phyloP scores from a whole-genome alignment of 2,113 vertebrate genomes.

The Campylomormyrus numenius region DNA sequence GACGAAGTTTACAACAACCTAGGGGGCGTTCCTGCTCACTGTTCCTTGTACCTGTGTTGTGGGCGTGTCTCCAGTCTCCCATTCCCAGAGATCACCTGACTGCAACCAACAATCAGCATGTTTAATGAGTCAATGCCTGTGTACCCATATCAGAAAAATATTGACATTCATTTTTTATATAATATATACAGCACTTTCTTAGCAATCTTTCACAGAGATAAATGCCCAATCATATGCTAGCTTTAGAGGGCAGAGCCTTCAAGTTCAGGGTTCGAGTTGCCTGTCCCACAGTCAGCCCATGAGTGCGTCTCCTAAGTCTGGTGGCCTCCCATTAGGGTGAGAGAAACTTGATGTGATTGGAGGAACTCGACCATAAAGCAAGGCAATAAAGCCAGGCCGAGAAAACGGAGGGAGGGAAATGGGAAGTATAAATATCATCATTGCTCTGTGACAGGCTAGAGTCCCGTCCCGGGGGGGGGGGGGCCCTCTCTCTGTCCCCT shows the following conservation, averaged over 20 bases:
- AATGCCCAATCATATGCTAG: not conserved
- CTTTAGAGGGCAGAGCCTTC: not conserved
- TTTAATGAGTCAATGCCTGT: not conserved
- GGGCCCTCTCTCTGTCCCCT: not conserved
- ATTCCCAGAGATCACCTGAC: not conserved
- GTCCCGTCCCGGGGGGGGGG: not conserved
- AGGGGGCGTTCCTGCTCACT: not conserved
- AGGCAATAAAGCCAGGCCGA: not conserved
- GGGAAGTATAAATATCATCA: not conserved
- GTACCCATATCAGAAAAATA: not conserved
- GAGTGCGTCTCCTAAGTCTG: not conserved
- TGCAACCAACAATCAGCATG: not conserved
- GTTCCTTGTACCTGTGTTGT: not conserved
- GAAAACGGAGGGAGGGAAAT: not conserved
- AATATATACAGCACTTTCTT: not conserved
- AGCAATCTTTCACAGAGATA: not conserved
- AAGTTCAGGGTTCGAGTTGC: not conserved
- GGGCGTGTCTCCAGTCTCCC: not conserved
- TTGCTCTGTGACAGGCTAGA: not conserved
- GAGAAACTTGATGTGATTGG: not conserved
- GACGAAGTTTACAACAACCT: not conserved
- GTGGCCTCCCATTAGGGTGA: not conserved
- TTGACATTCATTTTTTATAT: not conserved
- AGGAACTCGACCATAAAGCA: not conserved
- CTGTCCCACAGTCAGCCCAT: not conserved